These are phyloP conservation scores for Diogma glabrata DNA, from an alignment of 2,888 invertebrate genomes.

Conservation along the genomic window DNA sequence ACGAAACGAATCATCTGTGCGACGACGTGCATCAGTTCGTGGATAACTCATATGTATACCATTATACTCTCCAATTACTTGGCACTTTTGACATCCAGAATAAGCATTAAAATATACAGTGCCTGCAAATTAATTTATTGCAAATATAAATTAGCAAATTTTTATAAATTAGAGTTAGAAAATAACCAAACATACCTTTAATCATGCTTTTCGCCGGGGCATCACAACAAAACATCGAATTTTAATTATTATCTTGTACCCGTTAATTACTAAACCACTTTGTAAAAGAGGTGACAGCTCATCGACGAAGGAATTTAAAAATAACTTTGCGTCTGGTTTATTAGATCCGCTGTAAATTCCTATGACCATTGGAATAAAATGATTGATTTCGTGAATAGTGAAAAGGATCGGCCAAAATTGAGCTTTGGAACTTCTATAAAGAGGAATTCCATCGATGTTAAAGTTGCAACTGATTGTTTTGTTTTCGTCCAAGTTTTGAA, in stretches of 20 bases:
- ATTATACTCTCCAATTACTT: neutral
- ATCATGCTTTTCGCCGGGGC: neutral
- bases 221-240: neutral
- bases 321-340: neutral
- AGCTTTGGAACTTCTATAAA: conserved; percentile 3
- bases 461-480: neutral
- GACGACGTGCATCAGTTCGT: neutral
- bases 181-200: neutral
- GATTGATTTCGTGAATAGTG: neutral
- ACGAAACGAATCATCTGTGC: neutral
- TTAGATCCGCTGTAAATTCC: conserved; percentile 4
- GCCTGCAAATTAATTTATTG: conserved; percentile 2
- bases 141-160: too few relatives aligned
- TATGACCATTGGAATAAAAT: neutral
- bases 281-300: neutral
- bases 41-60: neutral
- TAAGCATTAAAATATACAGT: neutral
- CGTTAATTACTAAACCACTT: neutral
- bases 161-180: conserved; percentile 1
- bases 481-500: neutral
- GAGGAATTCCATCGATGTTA: too few relatives aligned
- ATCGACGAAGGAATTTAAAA: neutral
- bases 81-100: neutral
- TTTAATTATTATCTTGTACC: neutral
- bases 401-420: neutral